Base-by-base conservation (phyloP, 2,888 invertebrate species). In the Drosophila mimica region DNA sequence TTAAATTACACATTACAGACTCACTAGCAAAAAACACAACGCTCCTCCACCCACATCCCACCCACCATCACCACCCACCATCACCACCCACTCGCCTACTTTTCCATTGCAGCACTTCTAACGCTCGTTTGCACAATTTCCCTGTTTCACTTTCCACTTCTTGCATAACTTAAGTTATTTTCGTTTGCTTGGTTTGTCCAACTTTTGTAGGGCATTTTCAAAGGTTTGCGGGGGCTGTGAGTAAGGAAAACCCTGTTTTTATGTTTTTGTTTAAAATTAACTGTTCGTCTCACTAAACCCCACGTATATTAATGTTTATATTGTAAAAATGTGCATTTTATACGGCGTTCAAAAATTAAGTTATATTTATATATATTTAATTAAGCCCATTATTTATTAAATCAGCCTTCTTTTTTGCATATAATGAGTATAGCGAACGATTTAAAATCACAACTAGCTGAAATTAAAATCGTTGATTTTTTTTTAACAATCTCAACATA, bases 231-330 rank as follows among this genome's bases (percentile, higher is more conserved):
- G 11, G 4, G 28, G 9, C 17, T 36, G 25, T 15, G 31, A 30
- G 59, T 28, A 30, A 2, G n/a, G 17, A 28, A 8, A 11, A 11
- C 0, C 28, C 15, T 9, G 34, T 43, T 33, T 81, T 53, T 40
- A 56, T 73, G 71, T 76, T 85, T 89, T 79, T 86, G 81, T 62
- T 86, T 88, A 83, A 89, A 86, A 88, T 85, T 85, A 85, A 88
- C 84, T 79, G 59, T 57, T 84, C 89, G 76, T 79, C 82, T 69
- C 74, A 60, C 89, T 77, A 87, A 88, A 88, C 70, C 75, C 75
- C 89, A 76, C 88, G 77, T 76, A 83, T 81, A 83, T 86, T 88
- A 76, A 83, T 79, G 85, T 85, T 85, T 88, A 83, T 81, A 75
- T 81, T 74, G 76, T 68, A 83, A 88, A 79, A 78, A 88, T 81